Conservation (phyloP, 2,113 vertebrate species). For the Zosterops lateralis region DNA sequence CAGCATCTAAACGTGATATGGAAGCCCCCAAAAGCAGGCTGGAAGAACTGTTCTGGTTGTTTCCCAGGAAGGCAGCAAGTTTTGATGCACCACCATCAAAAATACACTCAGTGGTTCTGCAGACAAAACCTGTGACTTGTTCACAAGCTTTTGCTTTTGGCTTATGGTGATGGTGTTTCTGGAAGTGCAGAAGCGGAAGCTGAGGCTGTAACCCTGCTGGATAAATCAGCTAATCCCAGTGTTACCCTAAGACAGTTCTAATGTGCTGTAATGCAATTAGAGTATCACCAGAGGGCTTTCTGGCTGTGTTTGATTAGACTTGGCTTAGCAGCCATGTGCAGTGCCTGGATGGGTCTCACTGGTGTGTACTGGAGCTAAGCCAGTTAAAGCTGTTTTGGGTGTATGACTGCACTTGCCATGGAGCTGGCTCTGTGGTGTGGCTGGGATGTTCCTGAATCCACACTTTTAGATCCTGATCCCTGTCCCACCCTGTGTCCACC, state of each 20-base stretch:
- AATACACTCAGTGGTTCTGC: neutral
- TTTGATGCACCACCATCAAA: neutral
- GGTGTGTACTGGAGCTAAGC: neutral
- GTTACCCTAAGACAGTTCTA: neutral
- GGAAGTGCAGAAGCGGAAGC: neutral
- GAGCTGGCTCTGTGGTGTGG: neutral
- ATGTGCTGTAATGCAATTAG: constrained; percentile 41
- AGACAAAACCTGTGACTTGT: neutral
- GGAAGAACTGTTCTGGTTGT: neutral
- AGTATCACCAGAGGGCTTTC: constrained; percentile 23
- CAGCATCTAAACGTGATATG: neutral
- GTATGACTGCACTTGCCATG: neutral
- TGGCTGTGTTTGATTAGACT: neutral
- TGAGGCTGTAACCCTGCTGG: neutral
- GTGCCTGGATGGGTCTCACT: constrained; percentile 7
- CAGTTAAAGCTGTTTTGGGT: neutral
- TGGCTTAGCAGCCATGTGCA: neutral
- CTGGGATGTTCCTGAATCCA: neutral
- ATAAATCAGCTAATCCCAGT: neutral
- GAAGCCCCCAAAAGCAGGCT: neutral
- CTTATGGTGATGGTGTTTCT: neutral
- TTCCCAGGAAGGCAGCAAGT: neutral
- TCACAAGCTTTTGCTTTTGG: neutral
- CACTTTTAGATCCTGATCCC: neutral
- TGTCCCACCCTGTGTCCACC: neutral